A percentile compares a stretch with the other conserved stretches of the same genome.
These are phyloP conservation scores for Embidobia sp. DNA, from an alignment of 2,888 invertebrate genomes.

Conservation along the genomic window DNA sequence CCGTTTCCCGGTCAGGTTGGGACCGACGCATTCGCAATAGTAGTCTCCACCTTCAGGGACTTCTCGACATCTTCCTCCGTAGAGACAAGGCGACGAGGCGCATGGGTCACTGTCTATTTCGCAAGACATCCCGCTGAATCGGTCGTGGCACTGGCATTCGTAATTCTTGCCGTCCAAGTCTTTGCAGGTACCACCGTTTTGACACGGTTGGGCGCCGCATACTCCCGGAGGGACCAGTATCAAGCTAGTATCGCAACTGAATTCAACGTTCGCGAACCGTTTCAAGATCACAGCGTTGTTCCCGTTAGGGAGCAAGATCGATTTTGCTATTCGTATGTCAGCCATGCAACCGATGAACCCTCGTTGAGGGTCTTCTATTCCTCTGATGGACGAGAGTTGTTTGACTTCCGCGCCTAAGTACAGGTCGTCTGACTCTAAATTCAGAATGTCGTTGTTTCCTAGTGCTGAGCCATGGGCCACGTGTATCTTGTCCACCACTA, in stretches of 20 bases:
- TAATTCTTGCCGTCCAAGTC: slow-evolving; percentile 84
- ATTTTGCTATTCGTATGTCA: slow-evolving; percentile 90
- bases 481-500: slow-evolving; percentile 90
- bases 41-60: slow-evolving; percentile 85
- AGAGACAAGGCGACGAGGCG: slow-evolving; percentile 92
- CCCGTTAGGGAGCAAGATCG: slow-evolving; percentile 87
- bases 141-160: slow-evolving; percentile 89
- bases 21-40: slow-evolving; percentile 88
- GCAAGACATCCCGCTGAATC: slow-evolving; percentile 90
- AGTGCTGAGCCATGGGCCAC: slow-evolving; percentile 90
- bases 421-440: slow-evolving; percentile 91
- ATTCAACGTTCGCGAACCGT: slow-evolving; percentile 87
- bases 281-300: slow-evolving; percentile 86
- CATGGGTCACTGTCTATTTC: slow-evolving; percentile 94
- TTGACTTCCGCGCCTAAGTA: slow-evolving; percentile 92
- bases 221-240: slow-evolving; percentile 85
- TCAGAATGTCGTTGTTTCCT: slow-evolving; percentile 91
- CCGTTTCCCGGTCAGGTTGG: slow-evolving; percentile 88
- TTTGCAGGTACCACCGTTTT: slow-evolving; percentile 87
- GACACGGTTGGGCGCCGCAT: slow-evolving; percentile 90
- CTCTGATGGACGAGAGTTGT: slow-evolving; percentile 88
- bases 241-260: slow-evolving; percentile 85
- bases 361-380: slow-evolving; percentile 88
- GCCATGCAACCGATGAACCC: slow-evolving; percentile 97
- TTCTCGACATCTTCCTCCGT: slow-evolving; percentile 89